These are phyloP conservation scores for Dasypolia templi DNA, from an alignment of 2,888 invertebrate genomes.

Conservation along the genomic window DNA sequence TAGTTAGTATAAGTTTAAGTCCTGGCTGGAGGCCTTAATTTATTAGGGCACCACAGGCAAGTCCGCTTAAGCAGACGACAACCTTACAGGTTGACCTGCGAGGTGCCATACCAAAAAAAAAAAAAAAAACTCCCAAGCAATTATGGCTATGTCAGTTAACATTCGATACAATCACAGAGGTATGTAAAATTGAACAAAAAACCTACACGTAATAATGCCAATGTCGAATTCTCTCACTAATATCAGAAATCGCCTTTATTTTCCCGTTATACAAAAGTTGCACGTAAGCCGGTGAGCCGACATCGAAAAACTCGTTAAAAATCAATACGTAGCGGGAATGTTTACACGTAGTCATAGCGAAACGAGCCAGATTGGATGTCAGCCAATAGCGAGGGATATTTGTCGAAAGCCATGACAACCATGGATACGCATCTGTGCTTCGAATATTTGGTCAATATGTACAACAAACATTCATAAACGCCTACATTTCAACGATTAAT, in stretches of 20 bases:
- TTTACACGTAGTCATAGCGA: slow-evolving; percentile 85
- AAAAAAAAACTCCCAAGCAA: neutral
- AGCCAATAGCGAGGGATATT: no score
- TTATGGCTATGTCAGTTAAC: slow-evolving; percentile 10
- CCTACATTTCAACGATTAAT: slow-evolving; percentile 72
- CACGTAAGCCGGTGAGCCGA: slow-evolving; percentile 45
- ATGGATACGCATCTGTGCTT: slow-evolving; percentile 73
- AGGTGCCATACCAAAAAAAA: no score
- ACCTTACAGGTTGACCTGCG: no score
- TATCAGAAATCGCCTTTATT: slow-evolving; percentile 52
- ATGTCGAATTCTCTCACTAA: slow-evolving; percentile 38
- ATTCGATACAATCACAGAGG: slow-evolving; percentile 22
- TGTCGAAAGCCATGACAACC: slow-evolving; percentile 79
- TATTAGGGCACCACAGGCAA: no score
- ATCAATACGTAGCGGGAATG: slow-evolving; percentile 77
- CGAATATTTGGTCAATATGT: slow-evolving; percentile 76
- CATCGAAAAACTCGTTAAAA: slow-evolving; percentile 75
- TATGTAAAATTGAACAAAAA: slow-evolving; percentile 11
- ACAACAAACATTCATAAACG: slow-evolving; percentile 65
- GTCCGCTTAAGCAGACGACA: no score
- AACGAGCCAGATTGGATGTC: slow-evolving; percentile 77
- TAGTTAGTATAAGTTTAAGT: no score
- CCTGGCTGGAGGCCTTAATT: no score
- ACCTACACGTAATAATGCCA: slow-evolving; percentile 21
- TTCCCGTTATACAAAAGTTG: slow-evolving; percentile 55